Percentiles rank a stretch among this genome's conserved stretches.
Conservation (phyloP, 2,113 vertebrate genomes). For the Lycocorax pyrrhopterus region DNA sequence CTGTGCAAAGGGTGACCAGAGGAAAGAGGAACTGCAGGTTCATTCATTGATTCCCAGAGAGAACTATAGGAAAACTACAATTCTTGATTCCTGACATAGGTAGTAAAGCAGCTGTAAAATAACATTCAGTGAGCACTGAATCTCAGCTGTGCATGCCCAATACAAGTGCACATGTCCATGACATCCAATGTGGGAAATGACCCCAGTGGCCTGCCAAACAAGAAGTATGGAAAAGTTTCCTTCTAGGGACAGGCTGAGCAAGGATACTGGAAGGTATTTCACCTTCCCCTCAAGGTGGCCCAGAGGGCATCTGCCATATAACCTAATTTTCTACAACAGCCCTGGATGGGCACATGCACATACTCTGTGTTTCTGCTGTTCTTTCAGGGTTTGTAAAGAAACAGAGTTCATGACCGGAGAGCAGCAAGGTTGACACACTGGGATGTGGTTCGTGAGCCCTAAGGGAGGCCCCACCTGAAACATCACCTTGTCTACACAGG, state of each 20-base stretch:
- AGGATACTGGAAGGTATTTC: not conserved
- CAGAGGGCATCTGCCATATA: accelerated
- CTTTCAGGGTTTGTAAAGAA: not conserved
- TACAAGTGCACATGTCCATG: accelerated
- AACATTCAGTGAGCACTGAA: accelerated
- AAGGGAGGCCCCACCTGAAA: not conserved
- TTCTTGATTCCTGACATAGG: accelerated
- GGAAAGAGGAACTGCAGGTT: not conserved
- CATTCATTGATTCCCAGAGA: not conserved
- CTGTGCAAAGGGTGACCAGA: not conserved
- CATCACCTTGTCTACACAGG: not conserved
- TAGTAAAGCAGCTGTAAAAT: not conserved
- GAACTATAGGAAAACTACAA: not conserved
- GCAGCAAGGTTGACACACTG: not conserved
- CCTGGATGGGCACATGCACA: not conserved
- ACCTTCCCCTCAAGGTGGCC: not conserved
- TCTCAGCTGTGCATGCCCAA: not conserved
- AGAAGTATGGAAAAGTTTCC: not conserved
- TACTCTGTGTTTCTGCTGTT: not conserved
- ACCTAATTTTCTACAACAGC: not conserved
- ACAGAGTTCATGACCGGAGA: accelerated
- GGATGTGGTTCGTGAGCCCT: not conserved
- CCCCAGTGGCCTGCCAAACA: not conserved
- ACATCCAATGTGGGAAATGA: not conserved
- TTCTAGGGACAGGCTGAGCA: not conserved